Conservation (phyloP, 2,888 invertebrate genomes). For the Orgyia antiqua region DNA sequence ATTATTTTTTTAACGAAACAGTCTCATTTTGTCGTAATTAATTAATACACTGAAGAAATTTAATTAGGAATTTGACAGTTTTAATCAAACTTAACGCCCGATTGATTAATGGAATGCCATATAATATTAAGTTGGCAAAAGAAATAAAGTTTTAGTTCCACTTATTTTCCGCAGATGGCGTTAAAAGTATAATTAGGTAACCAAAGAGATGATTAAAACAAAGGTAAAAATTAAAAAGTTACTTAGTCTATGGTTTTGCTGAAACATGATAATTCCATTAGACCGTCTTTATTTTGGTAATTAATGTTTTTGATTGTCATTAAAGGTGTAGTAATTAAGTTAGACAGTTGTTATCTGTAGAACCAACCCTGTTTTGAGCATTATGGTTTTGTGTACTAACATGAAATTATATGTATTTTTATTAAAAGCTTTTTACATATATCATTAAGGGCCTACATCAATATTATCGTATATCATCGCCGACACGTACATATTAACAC, state of each 20-base stretch:
- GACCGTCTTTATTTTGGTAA: slow-evolving; percentile 8
- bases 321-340: slow-evolving; percentile 6
- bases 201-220: slow-evolving; percentile 16
- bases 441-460: too few species aligned
- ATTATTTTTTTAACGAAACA: too few species aligned
- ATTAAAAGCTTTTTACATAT: too few species aligned
- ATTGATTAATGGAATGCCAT: slow-evolving; percentile 15
- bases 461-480: too few species aligned
- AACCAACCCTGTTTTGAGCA: too few species aligned
- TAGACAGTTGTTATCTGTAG: slow-evolving; percentile 1
- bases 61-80: slow-evolving; percentile 19
- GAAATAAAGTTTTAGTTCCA: slow-evolving; percentile 1
- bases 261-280: slow-evolving; percentile 27
- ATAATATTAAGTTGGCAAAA: too few species aligned
- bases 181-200: slow-evolving; percentile 5
- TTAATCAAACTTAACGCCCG: slow-evolving; percentile 13
- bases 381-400: too few species aligned
- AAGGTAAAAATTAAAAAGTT: slow-evolving; percentile 16
- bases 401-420: too few species aligned
- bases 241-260: slow-evolving; percentile 7
- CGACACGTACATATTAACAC: too few species aligned
- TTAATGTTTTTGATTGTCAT: slow-evolving; percentile 14
- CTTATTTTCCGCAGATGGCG: slow-evolving; percentile 8
- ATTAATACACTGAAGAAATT: slow-evolving; percentile 15
- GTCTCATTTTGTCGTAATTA: slow-evolving; percentile 3